These are phyloP conservation scores for Scrobipalpa atriplicella DNA, from an alignment of 2,888 invertebrate genomes.

Conservation along the genomic window DNA sequence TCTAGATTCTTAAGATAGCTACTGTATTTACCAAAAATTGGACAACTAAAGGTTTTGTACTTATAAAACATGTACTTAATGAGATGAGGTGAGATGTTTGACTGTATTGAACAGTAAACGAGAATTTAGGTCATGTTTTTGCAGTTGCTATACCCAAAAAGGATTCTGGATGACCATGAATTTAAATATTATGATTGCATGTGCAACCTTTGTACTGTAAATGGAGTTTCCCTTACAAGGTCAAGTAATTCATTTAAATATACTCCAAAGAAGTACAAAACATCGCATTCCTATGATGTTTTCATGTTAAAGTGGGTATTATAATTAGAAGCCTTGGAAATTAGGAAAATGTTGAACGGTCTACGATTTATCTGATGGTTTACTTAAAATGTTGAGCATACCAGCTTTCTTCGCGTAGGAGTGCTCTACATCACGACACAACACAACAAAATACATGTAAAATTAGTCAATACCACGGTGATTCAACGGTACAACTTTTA, in stretches of 20 bases:
- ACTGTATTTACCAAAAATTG: neutral
- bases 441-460: conserved; percentile 40
- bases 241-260: conserved; percentile 39
- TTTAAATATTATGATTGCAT: conserved; percentile 48
- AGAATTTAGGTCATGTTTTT: conserved; percentile 3
- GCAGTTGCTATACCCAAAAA: conserved; percentile 38
- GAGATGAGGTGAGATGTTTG: neutral
- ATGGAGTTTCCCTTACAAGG: conserved; percentile 50
- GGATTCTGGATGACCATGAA: conserved; percentile 67
- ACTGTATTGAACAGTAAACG: neutral
- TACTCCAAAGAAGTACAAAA: neutral
- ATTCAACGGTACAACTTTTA: conserved; percentile 55
- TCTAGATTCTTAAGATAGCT: neutral
- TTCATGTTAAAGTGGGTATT: conserved; percentile 10
- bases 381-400: neutral
- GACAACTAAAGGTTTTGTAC: too few species aligned
- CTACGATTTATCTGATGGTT: neutral
- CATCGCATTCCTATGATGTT: neutral
- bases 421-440: conserved; percentile 37
- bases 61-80: too few species aligned
- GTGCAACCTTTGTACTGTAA: conserved; percentile 48
- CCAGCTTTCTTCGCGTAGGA: conserved; percentile 55
- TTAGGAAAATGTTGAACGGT: neutral
- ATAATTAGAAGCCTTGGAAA: neutral
- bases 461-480: conserved; percentile 47